A percentile compares a stretch with the other conserved stretches of the same genome.
Conservation (phyloP, 2,888 invertebrate species). For the Lypha dubia region DNA sequence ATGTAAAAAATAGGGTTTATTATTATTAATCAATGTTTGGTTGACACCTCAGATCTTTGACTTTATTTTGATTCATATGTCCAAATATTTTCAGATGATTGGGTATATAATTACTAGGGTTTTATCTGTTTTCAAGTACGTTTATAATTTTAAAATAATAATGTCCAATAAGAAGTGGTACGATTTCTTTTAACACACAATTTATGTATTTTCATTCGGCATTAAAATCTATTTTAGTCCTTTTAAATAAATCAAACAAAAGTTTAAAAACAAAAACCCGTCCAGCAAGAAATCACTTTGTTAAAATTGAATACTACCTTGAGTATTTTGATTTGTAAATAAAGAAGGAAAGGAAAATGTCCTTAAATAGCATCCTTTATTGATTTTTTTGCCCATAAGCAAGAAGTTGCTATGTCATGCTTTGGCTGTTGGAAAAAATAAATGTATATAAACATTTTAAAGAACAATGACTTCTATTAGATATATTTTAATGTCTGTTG, state of each 20-base stretch:
- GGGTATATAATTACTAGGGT: too few species aligned
- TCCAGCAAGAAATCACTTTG: neutral
- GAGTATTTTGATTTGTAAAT: neutral
- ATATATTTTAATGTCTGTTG: neutral
- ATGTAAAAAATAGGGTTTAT: too few species aligned
- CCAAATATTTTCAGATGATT: too few species aligned
- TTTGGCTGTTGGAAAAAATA: conserved; percentile 6
- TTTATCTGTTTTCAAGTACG: too few species aligned
- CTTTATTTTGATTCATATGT: too few species aligned
- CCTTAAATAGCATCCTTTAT: conserved; percentile 47
- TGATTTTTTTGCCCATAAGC: conserved; percentile 20
- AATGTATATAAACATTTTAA: neutral
- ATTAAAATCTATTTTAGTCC: neutral
- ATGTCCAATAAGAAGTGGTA: too few species aligned
- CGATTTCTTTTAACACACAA: too few species aligned
- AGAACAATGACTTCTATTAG: neutral
- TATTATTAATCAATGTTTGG: too few species aligned
- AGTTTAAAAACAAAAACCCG: neutral
- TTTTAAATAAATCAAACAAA: neutral
- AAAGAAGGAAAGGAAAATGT: conserved; percentile 14
- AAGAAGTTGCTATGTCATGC: conserved; percentile 11
- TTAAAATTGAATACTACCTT: neutral
- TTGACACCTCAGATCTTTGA: too few species aligned
- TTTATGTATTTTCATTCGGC: too few species aligned
- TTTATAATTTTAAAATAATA: too few species aligned